These are phyloP conservation scores for Clamator glandarius DNA, from an alignment of 2,797 vertebrate species.

Conservation along the genomic window DNA sequence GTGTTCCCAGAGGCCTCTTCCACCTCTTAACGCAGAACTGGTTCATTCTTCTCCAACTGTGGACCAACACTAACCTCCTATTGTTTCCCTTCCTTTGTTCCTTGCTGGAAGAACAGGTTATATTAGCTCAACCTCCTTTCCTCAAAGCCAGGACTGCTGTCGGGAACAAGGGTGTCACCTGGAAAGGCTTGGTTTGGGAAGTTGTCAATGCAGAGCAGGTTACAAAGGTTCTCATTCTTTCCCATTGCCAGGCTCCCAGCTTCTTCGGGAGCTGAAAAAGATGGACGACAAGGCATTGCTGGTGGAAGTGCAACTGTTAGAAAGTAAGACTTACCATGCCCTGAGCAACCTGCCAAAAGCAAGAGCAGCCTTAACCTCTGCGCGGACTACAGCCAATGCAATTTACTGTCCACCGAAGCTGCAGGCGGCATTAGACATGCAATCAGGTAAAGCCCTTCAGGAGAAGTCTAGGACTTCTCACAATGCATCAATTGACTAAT, in stretches of 20 bases:
- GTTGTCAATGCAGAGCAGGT: not conserved
- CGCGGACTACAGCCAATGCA: conserved; percentile 96
- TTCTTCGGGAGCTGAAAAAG: conserved; percentile 96
- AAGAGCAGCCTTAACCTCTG: conserved; percentile 95
- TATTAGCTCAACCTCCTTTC: not conserved
- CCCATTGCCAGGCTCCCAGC: conserved; percentile 85
- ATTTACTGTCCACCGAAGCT: conserved; percentile 99
- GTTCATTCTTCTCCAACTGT: not conserved
- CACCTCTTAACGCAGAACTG: not conserved
- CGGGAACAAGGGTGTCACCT: not conserved
- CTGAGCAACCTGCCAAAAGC: conserved; percentile 98
- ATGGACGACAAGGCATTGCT: conserved; percentile 98
- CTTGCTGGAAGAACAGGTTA: not conserved
- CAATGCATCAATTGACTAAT: fast-evolving
- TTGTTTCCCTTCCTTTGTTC: not conserved
- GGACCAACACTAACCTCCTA: not conserved
- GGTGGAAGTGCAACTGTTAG: conserved; percentile 97
- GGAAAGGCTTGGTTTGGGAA: not conserved
- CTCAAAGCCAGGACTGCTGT: not conserved
- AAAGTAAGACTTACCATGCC: conserved; percentile 98
- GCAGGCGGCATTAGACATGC: conserved; percentile 98
- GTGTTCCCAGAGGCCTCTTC: not conserved
- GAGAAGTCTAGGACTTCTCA: fast-evolving
- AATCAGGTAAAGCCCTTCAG: conserved; percentile 85
- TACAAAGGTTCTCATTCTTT: not conserved